Evolutionary conservation across 2,888 invertebrate species (phyloP).

Genomic region (Gymnocheta viridis): DNA sequence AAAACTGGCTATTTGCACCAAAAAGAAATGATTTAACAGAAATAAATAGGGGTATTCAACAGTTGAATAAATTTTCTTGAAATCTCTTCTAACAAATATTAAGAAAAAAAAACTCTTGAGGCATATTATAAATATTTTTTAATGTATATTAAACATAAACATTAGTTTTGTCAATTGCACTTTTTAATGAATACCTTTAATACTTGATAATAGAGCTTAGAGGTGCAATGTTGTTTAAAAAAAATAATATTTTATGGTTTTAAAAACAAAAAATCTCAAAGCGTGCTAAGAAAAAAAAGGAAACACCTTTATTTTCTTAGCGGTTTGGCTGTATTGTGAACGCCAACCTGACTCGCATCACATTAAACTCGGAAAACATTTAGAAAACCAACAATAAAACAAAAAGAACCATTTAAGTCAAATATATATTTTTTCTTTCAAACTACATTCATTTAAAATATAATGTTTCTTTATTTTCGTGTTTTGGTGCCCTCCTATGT

Average conservation of each 20-base stretch:
- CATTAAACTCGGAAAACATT: not conserved
- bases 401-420: slow-evolving; percentile 2
- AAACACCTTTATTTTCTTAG: slow-evolving; percentile 8
- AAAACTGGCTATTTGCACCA: not conserved
- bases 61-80: not conserved
- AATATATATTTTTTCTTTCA: not conserved
- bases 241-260: not conserved
- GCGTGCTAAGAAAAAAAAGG: not conserved
- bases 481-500: not conserved
- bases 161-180: not conserved
- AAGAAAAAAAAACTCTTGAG: not conserved
- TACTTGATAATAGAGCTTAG: not conserved
- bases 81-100: not conserved
- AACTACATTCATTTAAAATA: not conserved
- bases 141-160: not conserved
- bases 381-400: not conserved
- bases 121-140: not conserved
- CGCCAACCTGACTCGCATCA: not conserved
- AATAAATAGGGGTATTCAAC: not conserved
- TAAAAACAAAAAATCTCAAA: not conserved
- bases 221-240: too few relatives aligned
- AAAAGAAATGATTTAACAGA: not conserved
- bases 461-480: not conserved
- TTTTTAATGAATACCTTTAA: not conserved
- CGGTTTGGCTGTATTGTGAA: not conserved